Base-by-base conservation (phyloP, 2,113 vertebrate genomes). In the Melanerpes formicivorus region DNA sequence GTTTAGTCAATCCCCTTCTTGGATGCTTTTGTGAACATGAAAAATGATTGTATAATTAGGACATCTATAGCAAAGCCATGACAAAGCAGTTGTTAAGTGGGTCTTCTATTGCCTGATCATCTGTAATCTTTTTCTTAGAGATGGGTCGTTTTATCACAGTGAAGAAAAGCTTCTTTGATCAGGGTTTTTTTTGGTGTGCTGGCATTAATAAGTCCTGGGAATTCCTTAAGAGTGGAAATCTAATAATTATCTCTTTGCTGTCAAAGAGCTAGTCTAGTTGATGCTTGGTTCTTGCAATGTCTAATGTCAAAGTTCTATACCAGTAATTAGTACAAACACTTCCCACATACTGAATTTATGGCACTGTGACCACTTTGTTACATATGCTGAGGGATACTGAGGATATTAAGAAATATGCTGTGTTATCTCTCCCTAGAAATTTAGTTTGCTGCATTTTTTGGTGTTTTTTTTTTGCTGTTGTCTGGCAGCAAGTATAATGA, bases 291-390 rank as follows among this genome's bases (percentile, higher is more conserved):
- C 93, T 91, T 91, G 87, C 90, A 71, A 67, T 91, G 79, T 96
- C 64, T 91, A 16, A 77, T 95, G 94, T 96, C 94, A 95, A 93
- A 93, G 87, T 95, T 93, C 72, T 92, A 85, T 96, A 93, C 84
- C 69, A 93, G 93, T 90, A 96, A 96, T 96, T 96, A 96, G 91
- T 96, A 96, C 87, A 91, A 96, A 93, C 95, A 93, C 90, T 93
- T 95, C 70, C 90, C 92, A 90, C 80, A 79, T 69, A 87, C 90
- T 94, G 86, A 88, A 95, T 95, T 94, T 95, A 75, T 88, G 80
- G 90, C 83, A 94, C 73, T 90, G 74, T 91, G 83, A 91, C 90
- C 93, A 95, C 86, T 70, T 91, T 95, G 93, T 95, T 96, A 95
- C 96, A 90, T 88, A 66, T 88, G 88, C 91, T 95, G 93, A 94